phyloP scores from a whole-genome alignment of 1,140 invertebrate genomes.

The Drosophila sp. region DNA sequence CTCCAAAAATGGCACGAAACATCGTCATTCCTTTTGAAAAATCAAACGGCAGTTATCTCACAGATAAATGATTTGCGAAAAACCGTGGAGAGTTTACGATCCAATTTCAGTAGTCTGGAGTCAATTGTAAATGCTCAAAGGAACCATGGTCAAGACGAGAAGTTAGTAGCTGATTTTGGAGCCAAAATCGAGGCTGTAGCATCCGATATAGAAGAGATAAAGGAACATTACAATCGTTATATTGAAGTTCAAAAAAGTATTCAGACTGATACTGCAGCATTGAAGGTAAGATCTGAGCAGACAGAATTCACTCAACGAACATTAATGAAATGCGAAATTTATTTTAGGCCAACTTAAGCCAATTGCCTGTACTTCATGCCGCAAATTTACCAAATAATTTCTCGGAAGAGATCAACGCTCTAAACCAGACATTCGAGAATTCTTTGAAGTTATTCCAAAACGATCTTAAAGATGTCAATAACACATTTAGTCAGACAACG shows the following conservation, averaged over 20 bases:
- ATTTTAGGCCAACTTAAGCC: conserved; percentile 59
- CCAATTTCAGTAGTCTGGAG: conserved; percentile 63
- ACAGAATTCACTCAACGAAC: not conserved
- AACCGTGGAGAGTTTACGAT: conserved; percentile 53
- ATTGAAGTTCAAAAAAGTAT: conserved; percentile 63
- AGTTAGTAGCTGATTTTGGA: conserved; percentile 76
- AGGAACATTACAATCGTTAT: conserved; percentile 70
- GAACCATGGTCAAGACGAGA: conserved; percentile 74
- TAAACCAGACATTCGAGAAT: conserved; percentile 51
- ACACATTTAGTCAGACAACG: conserved; percentile 68
- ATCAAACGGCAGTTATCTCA: conserved; percentile 83
- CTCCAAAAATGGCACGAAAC: conserved; percentile 86
- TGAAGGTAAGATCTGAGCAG: conserved; percentile 40
- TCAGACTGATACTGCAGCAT: conserved; percentile 51
- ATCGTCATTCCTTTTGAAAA: conserved; percentile 85
- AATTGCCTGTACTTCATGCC: conserved; percentile 42
- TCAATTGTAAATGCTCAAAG: conserved; percentile 52
- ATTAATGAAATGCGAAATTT: not conserved
- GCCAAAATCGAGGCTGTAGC: conserved; percentile 76
- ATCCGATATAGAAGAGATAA: conserved; percentile 73
- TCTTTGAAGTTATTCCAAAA: conserved; percentile 46
- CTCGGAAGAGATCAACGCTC: conserved; percentile 49
- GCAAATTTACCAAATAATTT: conserved; percentile 49
- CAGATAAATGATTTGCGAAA: conserved; percentile 66
- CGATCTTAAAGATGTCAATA: conserved; percentile 64